These are phyloP conservation scores for Mesorhabditis sp. DNA, from an alignment of 2,888 invertebrate species.

Conservation along the genomic window DNA sequence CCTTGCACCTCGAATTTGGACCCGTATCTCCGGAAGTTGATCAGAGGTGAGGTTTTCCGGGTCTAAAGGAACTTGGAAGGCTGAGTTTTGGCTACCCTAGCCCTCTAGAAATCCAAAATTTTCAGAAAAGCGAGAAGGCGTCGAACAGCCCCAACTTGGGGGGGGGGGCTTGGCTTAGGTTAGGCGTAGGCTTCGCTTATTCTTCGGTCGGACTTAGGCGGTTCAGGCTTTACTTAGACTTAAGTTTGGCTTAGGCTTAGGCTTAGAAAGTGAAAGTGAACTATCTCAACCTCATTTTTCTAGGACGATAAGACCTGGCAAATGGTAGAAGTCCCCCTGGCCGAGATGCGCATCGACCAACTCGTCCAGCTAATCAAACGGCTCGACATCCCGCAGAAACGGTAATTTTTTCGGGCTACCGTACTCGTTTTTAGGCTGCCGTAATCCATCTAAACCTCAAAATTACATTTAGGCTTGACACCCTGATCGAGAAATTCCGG, in stretches of 20 bases:
- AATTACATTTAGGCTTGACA: not conserved
- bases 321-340: slow-evolving; percentile 34
- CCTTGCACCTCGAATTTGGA: slow-evolving; percentile 97
- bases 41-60: slow-evolving; percentile 72
- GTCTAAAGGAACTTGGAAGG: not conserved
- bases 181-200: not conserved
- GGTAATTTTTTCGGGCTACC: slow-evolving; percentile 19
- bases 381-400: slow-evolving; percentile 36
- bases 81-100: too few relatives aligned
- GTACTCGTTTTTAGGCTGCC: slow-evolving; percentile 9
- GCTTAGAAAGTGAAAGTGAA: too few relatives aligned
- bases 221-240: too few relatives aligned
- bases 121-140: slow-evolving; percentile 6
- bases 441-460: slow-evolving; percentile 8
- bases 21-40: slow-evolving; percentile 92
- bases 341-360: slow-evolving; percentile 44
- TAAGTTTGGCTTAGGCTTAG: too few relatives aligned
- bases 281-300: not conserved
- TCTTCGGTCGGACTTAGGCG: not conserved
- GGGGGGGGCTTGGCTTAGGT: not conserved
- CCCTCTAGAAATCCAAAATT: not conserved
- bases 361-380: slow-evolving; percentile 30
- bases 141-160: not conserved
- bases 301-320: slow-evolving; percentile 40
- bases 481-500: slow-evolving; percentile 1